These are phyloP conservation scores for Pollenia griseotomentosa DNA, from an alignment of 2,888 invertebrate genomes.

Conservation along the genomic window DNA sequence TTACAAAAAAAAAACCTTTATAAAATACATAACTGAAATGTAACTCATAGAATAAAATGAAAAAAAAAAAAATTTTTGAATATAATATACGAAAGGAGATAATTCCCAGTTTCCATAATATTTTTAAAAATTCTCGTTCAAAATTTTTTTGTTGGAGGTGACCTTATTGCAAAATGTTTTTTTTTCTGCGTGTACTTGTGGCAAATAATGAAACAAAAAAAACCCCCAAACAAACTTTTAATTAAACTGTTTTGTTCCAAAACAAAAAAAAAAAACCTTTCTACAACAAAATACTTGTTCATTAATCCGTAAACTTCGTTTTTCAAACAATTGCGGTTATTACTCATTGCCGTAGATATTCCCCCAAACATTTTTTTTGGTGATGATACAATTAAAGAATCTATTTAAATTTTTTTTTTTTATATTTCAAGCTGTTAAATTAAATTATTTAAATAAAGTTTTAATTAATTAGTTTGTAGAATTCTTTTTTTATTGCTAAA, in stretches of 20 bases:
- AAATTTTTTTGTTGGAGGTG: too few species aligned
- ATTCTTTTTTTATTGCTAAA: constrained; percentile 33
- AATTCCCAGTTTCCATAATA: too few species aligned
- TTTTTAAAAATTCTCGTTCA: too few species aligned
- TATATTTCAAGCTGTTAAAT: constrained; percentile 11
- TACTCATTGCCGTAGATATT: background rate
- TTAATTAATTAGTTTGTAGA: constrained; percentile 57
- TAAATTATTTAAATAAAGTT: constrained; percentile 42
- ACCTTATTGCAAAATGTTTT: too few species aligned
- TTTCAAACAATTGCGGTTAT: constrained; percentile 27
- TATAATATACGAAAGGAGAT: too few species aligned
- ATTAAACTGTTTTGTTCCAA: constrained; percentile 54
- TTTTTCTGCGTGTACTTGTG: too few species aligned
- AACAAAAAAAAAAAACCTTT: constrained; percentile 19
- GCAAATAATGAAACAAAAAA: background rate
- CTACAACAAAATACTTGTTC: constrained; percentile 24
- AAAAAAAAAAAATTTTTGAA: too few species aligned
- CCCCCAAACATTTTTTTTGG: constrained; percentile 1
- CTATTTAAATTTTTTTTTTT: constrained; percentile 9
- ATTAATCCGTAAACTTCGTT: constrained; percentile 61
- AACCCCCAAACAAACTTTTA: constrained; percentile 17
- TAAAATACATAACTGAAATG: too few species aligned
- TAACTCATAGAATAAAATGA: too few species aligned
- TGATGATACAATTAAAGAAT: constrained; percentile 43
- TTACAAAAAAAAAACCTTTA: too few species aligned